Evolutionary conservation across 2,113 vertebrate genomes (phyloP), one percentile per base, ranked within the genome.

Genomic region (Cyanoramphus novaezelandiae): DNA sequence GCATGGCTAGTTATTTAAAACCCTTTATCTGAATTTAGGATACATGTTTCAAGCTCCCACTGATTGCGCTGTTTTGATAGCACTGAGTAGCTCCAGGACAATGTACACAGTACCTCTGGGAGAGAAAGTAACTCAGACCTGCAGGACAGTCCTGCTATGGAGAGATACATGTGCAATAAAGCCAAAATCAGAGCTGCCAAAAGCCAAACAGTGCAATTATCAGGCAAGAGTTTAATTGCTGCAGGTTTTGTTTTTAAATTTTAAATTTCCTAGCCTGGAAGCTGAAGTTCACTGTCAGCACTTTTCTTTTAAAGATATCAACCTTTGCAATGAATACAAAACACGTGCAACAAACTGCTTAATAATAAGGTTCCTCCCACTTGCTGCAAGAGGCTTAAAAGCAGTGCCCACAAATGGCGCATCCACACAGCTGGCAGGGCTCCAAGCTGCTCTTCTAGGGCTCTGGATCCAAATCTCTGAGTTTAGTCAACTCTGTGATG

Each of bases 351-450:
- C 33, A 46, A 55, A 15, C 17, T 28, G 35, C 41, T 67, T 62
- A 4, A 44, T 4, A 25, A 17, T 5, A 13, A 43, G 18, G 33
- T 46, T 81, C 74, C 55, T 53, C 75, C 55, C 3, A 29, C 41
- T 65, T 2, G 0, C 12, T 55, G 57, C 39, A 50, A 20, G 27
- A 28, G 63, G n/a, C 31, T 60, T 7, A 12, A 41, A 27, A 44
- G 16, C 65, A 72, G 31, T 7, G 1, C 16, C 27, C 28, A 11
- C 27, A 11, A 7, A 6, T 1, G 0, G 11, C 0, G 0, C 6
- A 14, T 7, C 71, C 2, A 1, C 6, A 17, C 13, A 3, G 43
- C 67, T 39, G 35, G 9, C 31, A 9, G 35, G 35, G 65, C 33
- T 62, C 65, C 0, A 7, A 46, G 39, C 21, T 6, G 43, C 27